Evolutionary conservation across 2,797 vertebrate genomes (phyloP), one percentile per base, ranked within the genome.

Genomic region (Acridotheres tristis): DNA sequence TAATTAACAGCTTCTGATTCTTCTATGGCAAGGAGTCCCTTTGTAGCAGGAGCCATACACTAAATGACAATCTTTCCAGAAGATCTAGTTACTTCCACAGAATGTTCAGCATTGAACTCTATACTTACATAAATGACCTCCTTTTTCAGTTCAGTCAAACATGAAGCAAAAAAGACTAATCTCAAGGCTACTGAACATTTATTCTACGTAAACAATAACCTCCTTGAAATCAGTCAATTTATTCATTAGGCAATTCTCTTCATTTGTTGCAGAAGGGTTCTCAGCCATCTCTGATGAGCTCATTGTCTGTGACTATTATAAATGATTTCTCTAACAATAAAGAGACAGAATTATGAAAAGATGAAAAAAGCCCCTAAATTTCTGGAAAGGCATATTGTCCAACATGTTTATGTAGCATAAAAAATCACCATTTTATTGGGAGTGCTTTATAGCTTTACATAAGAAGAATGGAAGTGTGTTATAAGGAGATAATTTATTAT

Each of bases 401-500:
- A 18, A 8, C 26, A 30, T 67, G 5, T 43, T 71, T 47, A 34
- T n/a, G 4, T 32, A 30, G 13, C 1, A 1, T 5, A 5, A 0
- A 29, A 80, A 73, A 80, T 5, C 9, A 84, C 11, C 3, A 30
- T n/a, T 82, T 55, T 48, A 23, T 50, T 71, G 2, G 2, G 16
- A 68, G 9, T 58, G 38, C 2, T 68, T 61, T 42, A 11, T 47
- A 51, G 9, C 4, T 58, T 58, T 54, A 25, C 34, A 22, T 30
- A 84, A 59, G 13, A 68, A 76, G n/a, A 68, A 88, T 53, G 19
- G 32, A 90, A 61, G 7, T 1, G 0, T 27, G 2, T 48, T 6
- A 59, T 27, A 68, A 78, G 16, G 3, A 1, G 1, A 23, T 27
- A 0, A 47, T 26, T 79, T 82, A 25, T 15, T 53, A 11, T n/a